Evolutionary conservation across 1,140 invertebrate species (phyloP), one percentile per base, ranked within the genome.

Genomic region (Aethina tumida): DNA sequence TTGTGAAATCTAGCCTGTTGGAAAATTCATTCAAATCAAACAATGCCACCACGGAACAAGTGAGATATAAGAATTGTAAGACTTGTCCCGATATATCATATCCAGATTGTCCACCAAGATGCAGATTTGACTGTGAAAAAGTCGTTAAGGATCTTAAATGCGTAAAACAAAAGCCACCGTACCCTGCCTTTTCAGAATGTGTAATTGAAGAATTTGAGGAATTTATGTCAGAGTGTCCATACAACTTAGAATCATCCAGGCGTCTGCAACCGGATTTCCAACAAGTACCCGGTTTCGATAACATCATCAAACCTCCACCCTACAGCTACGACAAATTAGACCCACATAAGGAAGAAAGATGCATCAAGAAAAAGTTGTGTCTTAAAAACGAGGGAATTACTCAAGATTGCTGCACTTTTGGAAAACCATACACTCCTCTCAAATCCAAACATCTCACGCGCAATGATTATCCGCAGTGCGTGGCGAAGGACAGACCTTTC

Each of bases 141-240:
- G n/a, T n/a, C n/a, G n/a, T n/a, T n/a, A n/a, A n/a, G n/a, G n/a
- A n/a, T n/a, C n/a, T n/a, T n/a, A n/a, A n/a, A n/a, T 22, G 21
- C 19, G 19, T 24, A 26, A 35, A 24, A 35, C 10, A 15, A 6
- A 12, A 31, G 7, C 32, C 45, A 14, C 45, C 45, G 7, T 47
- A 38, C 32, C 41, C 36, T 3, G 35, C 45, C 2, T 47, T 47
- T 27, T 39, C 40, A 4, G 45, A 47, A 13, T 43, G 40, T 5
- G 14, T 47, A 13, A 35, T 43, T 22, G 40, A 47, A 27, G 45
- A 47, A 40, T 30, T 47, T 25, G 40, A 42, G 15, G 41, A 43
- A 10, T 39, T 38, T 12, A 22, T 47, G 3, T 39, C 40, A 10
- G 45, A 47, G 28, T 47, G 45, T 24, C 45, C 45, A 7, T 12